phyloP scores from a whole-genome alignment of 2,113 vertebrate species.

The Vanacampus margaritifer region DNA sequence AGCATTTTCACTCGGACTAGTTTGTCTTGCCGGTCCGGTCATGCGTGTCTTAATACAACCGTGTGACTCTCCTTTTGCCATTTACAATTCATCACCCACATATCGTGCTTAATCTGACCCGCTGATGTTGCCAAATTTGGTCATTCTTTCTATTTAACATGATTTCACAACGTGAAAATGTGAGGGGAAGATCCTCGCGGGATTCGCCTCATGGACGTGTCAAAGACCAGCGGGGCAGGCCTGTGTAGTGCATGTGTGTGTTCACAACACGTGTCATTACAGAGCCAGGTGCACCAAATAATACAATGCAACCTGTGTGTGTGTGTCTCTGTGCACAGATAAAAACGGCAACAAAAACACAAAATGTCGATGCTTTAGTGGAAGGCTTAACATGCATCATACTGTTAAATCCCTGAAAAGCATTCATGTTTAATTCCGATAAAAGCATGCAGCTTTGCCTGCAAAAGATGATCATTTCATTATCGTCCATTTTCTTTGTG shows the following conservation, averaged over 20 bases:
- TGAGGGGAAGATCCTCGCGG: not conserved
- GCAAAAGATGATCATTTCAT: not conserved
- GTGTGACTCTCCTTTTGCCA: not conserved
- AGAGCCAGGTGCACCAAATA: constrained; percentile 19
- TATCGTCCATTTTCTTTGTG: not conserved
- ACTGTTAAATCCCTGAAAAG: constrained; percentile 28
- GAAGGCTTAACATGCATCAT: constrained; percentile 27
- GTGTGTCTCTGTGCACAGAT: not conserved
- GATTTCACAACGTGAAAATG: too few relatives aligned
- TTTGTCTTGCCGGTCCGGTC: not conserved
- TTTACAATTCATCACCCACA: not conserved
- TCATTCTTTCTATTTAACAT: too few relatives aligned
- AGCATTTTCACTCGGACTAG: not conserved
- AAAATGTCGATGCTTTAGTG: constrained; percentile 25
- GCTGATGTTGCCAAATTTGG: not conserved
- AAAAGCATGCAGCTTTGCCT: constrained; percentile 30
- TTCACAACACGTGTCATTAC: constrained; percentile 9
- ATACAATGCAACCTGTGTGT: not conserved
- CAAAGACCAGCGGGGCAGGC: constrained; percentile 48
- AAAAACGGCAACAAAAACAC: constrained; percentile 17
- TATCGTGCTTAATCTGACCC: not conserved
- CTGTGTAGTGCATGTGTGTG: not conserved
- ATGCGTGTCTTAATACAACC: not conserved
- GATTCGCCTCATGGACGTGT: not conserved
- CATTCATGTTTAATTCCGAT: constrained; percentile 29